A percentile compares a stretch with the other conserved stretches of the same genome.
Conservation (phyloP, 1,140 invertebrate genomes). For the Pissodes strobi region DNA sequence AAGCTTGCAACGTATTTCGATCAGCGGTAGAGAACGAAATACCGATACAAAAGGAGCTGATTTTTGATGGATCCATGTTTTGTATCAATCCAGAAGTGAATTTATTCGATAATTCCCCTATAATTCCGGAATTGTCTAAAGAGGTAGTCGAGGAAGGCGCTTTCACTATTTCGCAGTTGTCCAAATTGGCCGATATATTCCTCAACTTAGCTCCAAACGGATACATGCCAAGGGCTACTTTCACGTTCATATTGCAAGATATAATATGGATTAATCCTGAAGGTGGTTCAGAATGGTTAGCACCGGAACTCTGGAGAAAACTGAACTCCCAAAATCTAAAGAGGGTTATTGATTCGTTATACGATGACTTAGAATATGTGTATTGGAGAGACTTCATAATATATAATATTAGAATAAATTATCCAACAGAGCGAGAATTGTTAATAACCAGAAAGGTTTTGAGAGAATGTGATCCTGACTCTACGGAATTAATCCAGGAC, state of each 20-base stretch:
- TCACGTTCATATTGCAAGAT: constrained; percentile 64
- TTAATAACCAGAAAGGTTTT: constrained; percentile 57
- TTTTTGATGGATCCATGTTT: constrained; percentile 41
- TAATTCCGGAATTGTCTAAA: constrained; percentile 29
- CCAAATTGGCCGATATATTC: constrained; percentile 58
- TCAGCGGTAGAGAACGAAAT: constrained; percentile 61
- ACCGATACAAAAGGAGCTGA: constrained; percentile 38
- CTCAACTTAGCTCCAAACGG: constrained; percentile 60
- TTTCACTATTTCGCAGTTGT: constrained; percentile 61
- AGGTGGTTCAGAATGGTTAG: constrained; percentile 52
- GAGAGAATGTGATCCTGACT: constrained; percentile 55
- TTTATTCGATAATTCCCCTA: constrained; percentile 32
- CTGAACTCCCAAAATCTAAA: constrained; percentile 58
- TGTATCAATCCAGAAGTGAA: constrained; percentile 36
- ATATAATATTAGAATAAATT: constrained; percentile 60
- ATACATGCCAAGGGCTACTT: constrained; percentile 57
- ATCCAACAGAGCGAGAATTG: constrained; percentile 60
- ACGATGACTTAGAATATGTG: constrained; percentile 58
- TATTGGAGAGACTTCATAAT: constrained; percentile 68
- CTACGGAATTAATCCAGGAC: constrained; percentile 52
- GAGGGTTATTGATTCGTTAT: constrained; percentile 57
- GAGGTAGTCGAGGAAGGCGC: constrained; percentile 48
- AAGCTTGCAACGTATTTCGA: constrained; percentile 60
- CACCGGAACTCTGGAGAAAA: constrained; percentile 58
- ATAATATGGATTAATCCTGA: constrained; percentile 59